Conservation (phyloP, 2,113 vertebrate genomes). For the Rhegmatorhina hoffmannsi region DNA sequence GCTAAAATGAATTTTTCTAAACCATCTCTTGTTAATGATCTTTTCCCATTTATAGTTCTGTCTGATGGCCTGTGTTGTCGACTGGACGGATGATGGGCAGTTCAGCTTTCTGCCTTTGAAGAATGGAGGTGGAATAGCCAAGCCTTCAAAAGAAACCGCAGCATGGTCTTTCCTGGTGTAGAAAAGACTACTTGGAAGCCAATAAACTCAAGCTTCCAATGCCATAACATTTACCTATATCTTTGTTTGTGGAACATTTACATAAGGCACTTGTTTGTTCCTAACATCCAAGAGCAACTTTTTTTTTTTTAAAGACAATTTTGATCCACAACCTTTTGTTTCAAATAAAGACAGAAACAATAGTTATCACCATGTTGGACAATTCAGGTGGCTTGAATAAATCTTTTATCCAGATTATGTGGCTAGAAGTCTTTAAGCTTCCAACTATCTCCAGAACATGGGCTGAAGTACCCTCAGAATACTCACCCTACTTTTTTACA, state of each 20-base stretch:
- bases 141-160: background rate
- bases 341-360: background rate
- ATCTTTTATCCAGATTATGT: background rate
- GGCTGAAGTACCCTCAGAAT: background rate
- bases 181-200: background rate
- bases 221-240: background rate
- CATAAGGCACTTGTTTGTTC: background rate
- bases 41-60: slow-evolving; percentile 16
- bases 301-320: background rate
- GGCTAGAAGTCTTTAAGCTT: background rate
- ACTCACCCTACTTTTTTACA: background rate
- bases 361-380: background rate
- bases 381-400: background rate
- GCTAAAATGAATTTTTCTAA: slow-evolving; percentile 47
- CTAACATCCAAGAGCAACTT: background rate
- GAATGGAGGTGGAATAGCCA: background rate
- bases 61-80: background rate
- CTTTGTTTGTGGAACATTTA: background rate
- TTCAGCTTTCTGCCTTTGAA: background rate
- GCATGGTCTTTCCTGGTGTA: background rate
- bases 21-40: slow-evolving; percentile 29
- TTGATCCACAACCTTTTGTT: background rate
- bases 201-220: background rate
- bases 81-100: background rate
- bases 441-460: background rate